These are phyloP conservation scores for Tipula confusa DNA, from an alignment of 2,888 invertebrate species.

Conservation along the genomic window DNA sequence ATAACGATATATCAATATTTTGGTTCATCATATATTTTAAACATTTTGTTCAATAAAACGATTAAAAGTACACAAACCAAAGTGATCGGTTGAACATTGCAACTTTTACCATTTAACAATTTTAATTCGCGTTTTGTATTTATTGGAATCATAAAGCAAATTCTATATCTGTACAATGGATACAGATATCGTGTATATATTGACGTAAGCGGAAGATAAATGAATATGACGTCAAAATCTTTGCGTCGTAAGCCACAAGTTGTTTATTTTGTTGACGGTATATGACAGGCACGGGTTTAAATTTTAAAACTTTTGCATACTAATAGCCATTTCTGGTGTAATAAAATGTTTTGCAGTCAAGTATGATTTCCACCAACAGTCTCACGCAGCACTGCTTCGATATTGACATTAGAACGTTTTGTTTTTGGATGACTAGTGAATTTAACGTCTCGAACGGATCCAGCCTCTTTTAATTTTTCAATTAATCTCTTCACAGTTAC, in stretches of 20 bases:
- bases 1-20: background rate
- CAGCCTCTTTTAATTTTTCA: no score
- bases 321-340: no score
- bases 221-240: background rate
- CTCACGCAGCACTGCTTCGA: no score
- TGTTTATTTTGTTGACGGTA: background rate
- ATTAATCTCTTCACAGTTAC: no score
- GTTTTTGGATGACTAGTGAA: no score
- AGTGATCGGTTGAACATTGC: no score
- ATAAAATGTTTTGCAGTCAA: no score
- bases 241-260: background rate
- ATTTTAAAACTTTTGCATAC: no score
- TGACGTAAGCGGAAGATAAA: background rate
- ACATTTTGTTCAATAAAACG: background rate
- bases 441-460: no score
- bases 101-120: background rate
- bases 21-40: background rate
- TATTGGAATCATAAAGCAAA: background rate
- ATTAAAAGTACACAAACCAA: background rate
- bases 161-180: background rate
- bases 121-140: background rate
- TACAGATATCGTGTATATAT: background rate
- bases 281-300: no score
- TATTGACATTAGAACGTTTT: no score
- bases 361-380: no score